phyloP scores from a whole-genome alignment of 2,797 vertebrate genomes.

The Channallabes apus region DNA sequence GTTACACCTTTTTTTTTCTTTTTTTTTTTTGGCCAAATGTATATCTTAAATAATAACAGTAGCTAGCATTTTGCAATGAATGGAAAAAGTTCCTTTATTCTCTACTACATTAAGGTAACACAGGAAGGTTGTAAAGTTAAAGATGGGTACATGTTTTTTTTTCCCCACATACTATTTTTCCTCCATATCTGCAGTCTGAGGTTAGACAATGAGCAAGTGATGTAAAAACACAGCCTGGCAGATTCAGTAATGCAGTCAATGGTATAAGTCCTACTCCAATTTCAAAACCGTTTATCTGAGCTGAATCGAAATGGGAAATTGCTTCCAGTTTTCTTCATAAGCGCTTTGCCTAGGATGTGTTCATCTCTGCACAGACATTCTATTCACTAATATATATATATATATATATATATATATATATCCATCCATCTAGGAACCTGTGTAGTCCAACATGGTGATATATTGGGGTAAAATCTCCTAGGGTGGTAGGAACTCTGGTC shows the following conservation, averaged over 20 bases:
- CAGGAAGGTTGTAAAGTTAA: conserved; percentile 30
- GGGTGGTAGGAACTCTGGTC: too few relatives aligned
- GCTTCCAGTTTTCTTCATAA: conserved; percentile 69
- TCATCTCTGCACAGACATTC: conserved; percentile 48
- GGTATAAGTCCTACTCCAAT: conserved; percentile 61
- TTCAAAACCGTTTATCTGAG: conserved; percentile 67
- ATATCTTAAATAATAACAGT: conserved; percentile 66
- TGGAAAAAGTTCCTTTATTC: conserved; percentile 29
- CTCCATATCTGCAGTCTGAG: conserved; percentile 52
- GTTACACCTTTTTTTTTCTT: conserved; percentile 67
- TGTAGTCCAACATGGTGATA: too few relatives aligned
- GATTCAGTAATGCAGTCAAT: conserved; percentile 64
- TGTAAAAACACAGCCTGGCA: conserved; percentile 55
- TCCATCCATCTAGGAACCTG: too few relatives aligned
- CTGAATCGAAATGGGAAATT: conserved; percentile 71
- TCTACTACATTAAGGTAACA: conserved; percentile 6
- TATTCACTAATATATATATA: not conserved
- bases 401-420: too few relatives aligned
- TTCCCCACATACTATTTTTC: conserved; percentile 47
- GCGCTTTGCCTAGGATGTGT: conserved; percentile 57
- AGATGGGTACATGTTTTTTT: conserved; percentile 44
- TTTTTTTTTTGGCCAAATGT: conserved; percentile 70
- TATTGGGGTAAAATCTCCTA: too few relatives aligned
- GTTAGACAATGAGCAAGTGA: conserved; percentile 59
- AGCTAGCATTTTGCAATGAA: conserved; percentile 30